phyloP scores from a whole-genome alignment of 2,797 vertebrate species.

The Enteromius treurensis region DNA sequence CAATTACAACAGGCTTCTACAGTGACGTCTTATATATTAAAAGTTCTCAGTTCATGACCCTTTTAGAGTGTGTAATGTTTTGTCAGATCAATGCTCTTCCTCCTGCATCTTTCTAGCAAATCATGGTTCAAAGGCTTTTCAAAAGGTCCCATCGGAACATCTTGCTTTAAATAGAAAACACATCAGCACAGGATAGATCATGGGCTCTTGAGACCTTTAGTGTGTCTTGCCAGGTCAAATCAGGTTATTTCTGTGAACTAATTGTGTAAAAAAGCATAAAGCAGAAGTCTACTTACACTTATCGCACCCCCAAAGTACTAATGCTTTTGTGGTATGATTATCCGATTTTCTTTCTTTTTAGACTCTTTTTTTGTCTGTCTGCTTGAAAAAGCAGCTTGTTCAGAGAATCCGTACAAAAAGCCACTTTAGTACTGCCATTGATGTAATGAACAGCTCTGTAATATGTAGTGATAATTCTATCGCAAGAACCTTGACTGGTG shows the following conservation, averaged over 20 bases:
- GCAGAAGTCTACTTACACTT: background rate
- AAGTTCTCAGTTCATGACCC: background rate
- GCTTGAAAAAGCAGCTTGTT: constrained; percentile 30
- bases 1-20: too few relatives aligned
- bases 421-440: constrained; percentile 27
- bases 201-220: background rate
- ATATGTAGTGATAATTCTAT: constrained; percentile 31
- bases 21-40: background rate
- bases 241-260: background rate
- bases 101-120: background rate
- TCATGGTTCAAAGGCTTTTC: background rate
- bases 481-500: constrained; percentile 42
- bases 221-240: constrained; percentile 23
- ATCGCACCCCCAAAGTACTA: constrained; percentile 7
- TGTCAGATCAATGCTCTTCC: background rate
- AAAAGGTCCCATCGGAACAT: background rate
- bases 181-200: background rate
- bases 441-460: constrained; percentile 12
- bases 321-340: constrained; percentile 23
- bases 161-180: background rate
- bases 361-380: constrained; percentile 5
- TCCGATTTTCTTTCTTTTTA: constrained; percentile 20
- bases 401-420: constrained; percentile 4
- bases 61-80: constrained; percentile 2
- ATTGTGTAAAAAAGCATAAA: constrained; percentile 23